Base-by-base conservation (phyloP, 2,888 invertebrate species). In the Oxyteleia sp. region DNA sequence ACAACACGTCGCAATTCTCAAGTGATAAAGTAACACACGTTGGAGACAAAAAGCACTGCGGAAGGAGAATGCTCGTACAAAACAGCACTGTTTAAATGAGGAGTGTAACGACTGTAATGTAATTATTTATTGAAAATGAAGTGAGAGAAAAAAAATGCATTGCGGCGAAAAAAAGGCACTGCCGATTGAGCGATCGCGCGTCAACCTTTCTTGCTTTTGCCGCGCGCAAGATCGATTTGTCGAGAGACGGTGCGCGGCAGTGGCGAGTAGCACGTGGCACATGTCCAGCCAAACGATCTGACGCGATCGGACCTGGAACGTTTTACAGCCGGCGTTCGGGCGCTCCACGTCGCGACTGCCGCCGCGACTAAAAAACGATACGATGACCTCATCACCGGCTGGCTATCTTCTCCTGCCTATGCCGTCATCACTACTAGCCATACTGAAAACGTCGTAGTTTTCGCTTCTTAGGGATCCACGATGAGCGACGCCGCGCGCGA, bases 331-430 rank as follows among this genome's bases (percentile, higher is more conserved):
- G 90, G 89, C 90, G 88, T 91, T 89, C 90, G 87, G 86, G 90
- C 89, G 89, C 90, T 91, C 89, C 89, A 88, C 90, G 90, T 91
- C 89, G 90, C 90, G 91, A 92, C 92, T 92, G 91, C 90, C 89
- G 91, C 85, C 88, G 87, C 88, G 85, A 89, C 87, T 89, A 90
- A 91, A 91, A 91, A 91, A 88, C 89, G 85, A 91, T 88, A 86
- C 91, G 92, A 92, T 92, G 92, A 92, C 91, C 92, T 92, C 92
- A 92, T 92, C 92, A 89, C 91, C 86, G 85, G 84, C 89, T 87
- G 84, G 86, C 89, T 90, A 86, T 89, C 87, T 88, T 89, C 90
- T 90, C 89, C 87, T 88, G 90, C 87, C 86, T 85, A 80, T 90
- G 88, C 89, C 89, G 85, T 72, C 72, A 84, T 87, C 85, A 72